Evolutionary conservation across 2,888 invertebrate species (phyloP).

Genomic region (Hyalella azteca): DNA sequence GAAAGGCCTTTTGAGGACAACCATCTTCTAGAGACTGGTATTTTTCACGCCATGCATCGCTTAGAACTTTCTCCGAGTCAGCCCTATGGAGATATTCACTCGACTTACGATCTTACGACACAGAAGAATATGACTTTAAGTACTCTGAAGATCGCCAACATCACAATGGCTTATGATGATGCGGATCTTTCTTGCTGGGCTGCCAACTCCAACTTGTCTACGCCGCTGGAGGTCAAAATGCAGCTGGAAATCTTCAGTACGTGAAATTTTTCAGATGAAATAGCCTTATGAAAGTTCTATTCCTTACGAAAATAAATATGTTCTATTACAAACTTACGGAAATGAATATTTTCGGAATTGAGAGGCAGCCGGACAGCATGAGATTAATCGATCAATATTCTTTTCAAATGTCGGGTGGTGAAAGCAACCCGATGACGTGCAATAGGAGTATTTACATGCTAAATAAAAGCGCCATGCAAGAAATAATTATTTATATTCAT

Average conservation of each 20-base stretch:
- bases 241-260: background rate
- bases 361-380: too few relatives aligned
- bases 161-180: slow-evolving; percentile 2
- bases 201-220: slow-evolving; percentile 8
- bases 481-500: too few relatives aligned
- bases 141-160: slow-evolving; percentile 20
- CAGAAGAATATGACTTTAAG: background rate
- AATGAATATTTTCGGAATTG: too few relatives aligned
- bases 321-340: too few relatives aligned
- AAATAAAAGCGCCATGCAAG: too few relatives aligned
- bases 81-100: slow-evolving; percentile 23
- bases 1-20: background rate
- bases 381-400: too few relatives aligned
- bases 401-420: too few relatives aligned
- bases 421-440: too few relatives aligned
- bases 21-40: background rate
- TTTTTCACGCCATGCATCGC: slow-evolving; percentile 9
- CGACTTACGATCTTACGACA: background rate
- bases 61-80: background rate
- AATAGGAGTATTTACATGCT: too few relatives aligned
- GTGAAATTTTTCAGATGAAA: too few relatives aligned
- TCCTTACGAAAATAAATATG: too few relatives aligned
- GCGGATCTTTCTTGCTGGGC: slow-evolving; percentile 23
- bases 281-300: too few relatives aligned
- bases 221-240: slow-evolving; percentile 1